Percentiles rank a stretch among this genome's conserved stretches.
phyloP scores from a whole-genome alignment of 1,140 invertebrate species.

The Drosophila suzukii region DNA sequence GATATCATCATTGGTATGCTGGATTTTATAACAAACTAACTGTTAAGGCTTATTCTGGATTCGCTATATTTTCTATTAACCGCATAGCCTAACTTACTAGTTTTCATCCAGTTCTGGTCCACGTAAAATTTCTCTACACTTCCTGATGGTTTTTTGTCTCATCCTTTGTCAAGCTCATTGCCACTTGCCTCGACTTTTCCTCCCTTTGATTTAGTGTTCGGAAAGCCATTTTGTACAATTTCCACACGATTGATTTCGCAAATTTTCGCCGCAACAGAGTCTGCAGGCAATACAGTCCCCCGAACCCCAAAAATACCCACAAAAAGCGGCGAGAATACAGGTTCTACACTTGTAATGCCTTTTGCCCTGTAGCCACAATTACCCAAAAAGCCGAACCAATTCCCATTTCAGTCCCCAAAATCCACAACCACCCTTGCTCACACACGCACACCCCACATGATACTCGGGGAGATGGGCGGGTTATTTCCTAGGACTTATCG shows the following conservation, averaged over 20 bases:
- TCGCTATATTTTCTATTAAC: neutral
- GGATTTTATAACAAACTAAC: neutral
- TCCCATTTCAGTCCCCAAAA: constrained; percentile 40
- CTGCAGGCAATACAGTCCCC: constrained; percentile 19
- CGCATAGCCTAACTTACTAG: neutral
- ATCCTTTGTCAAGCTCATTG: constrained; percentile 40
- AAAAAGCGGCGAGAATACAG: constrained; percentile 27
- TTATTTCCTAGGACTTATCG: constrained; percentile 56
- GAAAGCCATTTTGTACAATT: constrained; percentile 81
- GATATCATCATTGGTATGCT: neutral
- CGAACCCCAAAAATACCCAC: neutral
- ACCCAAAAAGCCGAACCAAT: constrained; percentile 79
- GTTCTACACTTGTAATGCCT: constrained; percentile 71
- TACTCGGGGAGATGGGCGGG: constrained; percentile 11
- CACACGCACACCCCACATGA: constrained; percentile 26
- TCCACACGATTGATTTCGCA: constrained; percentile 82
- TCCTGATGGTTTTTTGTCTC: neutral
- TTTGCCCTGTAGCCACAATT: constrained; percentile 76
- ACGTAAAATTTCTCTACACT: neutral
- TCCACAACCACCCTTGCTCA: constrained; percentile 28
- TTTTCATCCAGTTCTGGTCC: neutral
- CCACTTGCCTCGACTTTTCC: constrained; percentile 16
- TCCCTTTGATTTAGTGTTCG: constrained; percentile 67
- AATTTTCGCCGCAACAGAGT: constrained; percentile 73
- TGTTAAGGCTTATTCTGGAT: neutral